Percentiles rank a stretch among this genome's conserved stretches.
Evolutionary conservation across 2,797 vertebrate species (phyloP).

Genomic region (Microctenopoma stevenorrisi): DNA sequence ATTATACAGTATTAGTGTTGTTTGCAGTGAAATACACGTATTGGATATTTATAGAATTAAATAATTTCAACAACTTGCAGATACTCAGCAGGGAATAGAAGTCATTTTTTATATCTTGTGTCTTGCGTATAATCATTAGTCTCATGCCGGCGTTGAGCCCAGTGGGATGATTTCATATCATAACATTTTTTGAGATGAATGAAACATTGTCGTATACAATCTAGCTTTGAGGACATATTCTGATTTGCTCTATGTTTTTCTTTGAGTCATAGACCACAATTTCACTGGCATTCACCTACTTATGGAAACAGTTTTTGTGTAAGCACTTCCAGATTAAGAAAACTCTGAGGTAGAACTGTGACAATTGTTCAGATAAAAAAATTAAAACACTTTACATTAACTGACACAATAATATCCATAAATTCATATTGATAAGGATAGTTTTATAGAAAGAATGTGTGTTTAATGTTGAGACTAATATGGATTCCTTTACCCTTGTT

Average conservation of each 20-base stretch:
- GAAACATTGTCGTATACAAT: constrained; percentile 35
- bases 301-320: constrained; percentile 40
- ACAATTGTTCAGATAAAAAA: neutral
- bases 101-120: constrained; percentile 24
- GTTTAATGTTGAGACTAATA: constrained; percentile 30
- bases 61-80: constrained; percentile 25
- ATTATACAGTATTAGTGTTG: constrained; percentile 30
- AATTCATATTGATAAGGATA: neutral
- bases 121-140: constrained; percentile 42
- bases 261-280: constrained; percentile 56
- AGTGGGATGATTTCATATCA: constrained; percentile 34
- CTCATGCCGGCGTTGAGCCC: constrained; percentile 44
- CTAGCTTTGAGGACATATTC: constrained; percentile 21
- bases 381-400: constrained; percentile 3
- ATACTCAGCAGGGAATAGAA: constrained; percentile 3
- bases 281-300: constrained; percentile 45
- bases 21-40: constrained; percentile 53
- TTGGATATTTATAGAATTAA: constrained; percentile 37
- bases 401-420: constrained; percentile 3
- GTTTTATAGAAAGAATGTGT: constrained; percentile 2
- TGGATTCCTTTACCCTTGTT: constrained; percentile 41
- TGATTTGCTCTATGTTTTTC: constrained; percentile 26
- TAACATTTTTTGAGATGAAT: constrained; percentile 30
- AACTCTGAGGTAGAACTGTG: constrained; percentile 3
- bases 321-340: constrained; percentile 4